A percentile compares a stretch with the other conserved stretches of the same genome.
These are phyloP conservation scores for Keiferia lycopersicella DNA, from an alignment of 2,888 invertebrate genomes.

Conservation along the genomic window DNA sequence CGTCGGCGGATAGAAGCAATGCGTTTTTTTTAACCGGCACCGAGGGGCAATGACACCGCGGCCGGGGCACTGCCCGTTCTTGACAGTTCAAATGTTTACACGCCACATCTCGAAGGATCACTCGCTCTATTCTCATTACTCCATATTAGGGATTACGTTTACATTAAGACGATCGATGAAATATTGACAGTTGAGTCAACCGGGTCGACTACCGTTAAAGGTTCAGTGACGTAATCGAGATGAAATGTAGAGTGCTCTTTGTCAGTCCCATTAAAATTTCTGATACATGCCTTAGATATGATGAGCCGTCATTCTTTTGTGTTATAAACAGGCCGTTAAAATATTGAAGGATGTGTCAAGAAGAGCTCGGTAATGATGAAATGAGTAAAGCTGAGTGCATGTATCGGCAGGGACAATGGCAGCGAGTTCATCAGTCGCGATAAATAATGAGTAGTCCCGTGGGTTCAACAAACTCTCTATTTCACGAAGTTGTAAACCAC, in stretches of 20 bases:
- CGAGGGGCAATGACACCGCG: constrained; percentile 74
- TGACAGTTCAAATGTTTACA: constrained; percentile 81
- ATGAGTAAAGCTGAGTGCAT: constrained; percentile 34
- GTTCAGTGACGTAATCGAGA: constrained; percentile 26
- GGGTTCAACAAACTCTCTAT: constrained; percentile 76
- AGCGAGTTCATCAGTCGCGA: constrained; percentile 75
- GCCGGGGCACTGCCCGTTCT: constrained; percentile 79
- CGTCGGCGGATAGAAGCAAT: constrained; percentile 67
- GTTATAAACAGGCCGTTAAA: constrained; percentile 6
- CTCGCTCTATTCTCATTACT: constrained; percentile 50
- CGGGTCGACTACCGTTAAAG: constrained; percentile 22
- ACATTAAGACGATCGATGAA: constrained; percentile 20
- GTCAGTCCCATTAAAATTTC: constrained; percentile 25
- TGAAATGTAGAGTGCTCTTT: constrained; percentile 22
- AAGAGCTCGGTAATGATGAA: constrained; percentile 37
- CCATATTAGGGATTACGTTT: constrained; percentile 35
- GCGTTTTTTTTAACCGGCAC: constrained; percentile 77
- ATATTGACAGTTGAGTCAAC: constrained; percentile 18
- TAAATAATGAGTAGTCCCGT: constrained; percentile 76
- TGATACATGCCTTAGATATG: constrained; percentile 12
- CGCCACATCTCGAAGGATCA: constrained; percentile 70
- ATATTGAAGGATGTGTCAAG: constrained; percentile 28
- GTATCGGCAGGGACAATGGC: constrained; percentile 67
- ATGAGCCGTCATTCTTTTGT: constrained; percentile 4
- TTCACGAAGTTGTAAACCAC: constrained; percentile 63